Base-by-base conservation (phyloP, 2,113 vertebrate species). In the Eptesicus fuscus region DNA sequence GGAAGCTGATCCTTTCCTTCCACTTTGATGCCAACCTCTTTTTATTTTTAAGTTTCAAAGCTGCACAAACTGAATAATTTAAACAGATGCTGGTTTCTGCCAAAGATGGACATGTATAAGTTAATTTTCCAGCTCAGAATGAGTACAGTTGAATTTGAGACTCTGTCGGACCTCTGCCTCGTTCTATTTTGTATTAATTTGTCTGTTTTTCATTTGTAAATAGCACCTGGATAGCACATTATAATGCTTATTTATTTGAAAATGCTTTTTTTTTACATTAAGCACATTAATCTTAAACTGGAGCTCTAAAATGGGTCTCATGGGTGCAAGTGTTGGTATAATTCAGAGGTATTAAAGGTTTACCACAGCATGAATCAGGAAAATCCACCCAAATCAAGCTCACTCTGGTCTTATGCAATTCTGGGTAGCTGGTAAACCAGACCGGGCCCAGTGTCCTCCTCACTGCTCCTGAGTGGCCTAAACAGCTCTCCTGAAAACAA, bases 211-310 rank as follows among this genome's bases (percentile, higher is more conserved):
- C 97, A 98, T 97, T 98, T 99, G 98, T 98, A 98, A 98, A 98
- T 99, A 98, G 97, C 98, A 98, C 97, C 98, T 98, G 98, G 97
- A 97, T 98, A 98, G 98, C 98, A 98, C 98, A 97, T 98, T 97
- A 97, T 98, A 96, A 98, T 98, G 98, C 98, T 98, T 98, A 99
- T 99, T 99, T 98, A 98, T 98, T 98, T 98, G 98, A 98, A 97
- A 98, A 98, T 98, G 97, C 97, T 98, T 51, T 94, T 85, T 87
- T 78, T 77, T 83, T 97, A 98, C 94, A 97, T 96, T 98, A 98
- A 99, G 98, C 98, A 98, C 96, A 97, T 98, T 98, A 96, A 98
- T 98, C 98, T 98, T 98, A 87, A 98, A 97, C 98, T 97, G 92
- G 97, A 97, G 97, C 93, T 98, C 97, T 98, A 77, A 90, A 70